Conservation (phyloP, 1,140 invertebrate species). For the Bombus terrestris region DNA sequence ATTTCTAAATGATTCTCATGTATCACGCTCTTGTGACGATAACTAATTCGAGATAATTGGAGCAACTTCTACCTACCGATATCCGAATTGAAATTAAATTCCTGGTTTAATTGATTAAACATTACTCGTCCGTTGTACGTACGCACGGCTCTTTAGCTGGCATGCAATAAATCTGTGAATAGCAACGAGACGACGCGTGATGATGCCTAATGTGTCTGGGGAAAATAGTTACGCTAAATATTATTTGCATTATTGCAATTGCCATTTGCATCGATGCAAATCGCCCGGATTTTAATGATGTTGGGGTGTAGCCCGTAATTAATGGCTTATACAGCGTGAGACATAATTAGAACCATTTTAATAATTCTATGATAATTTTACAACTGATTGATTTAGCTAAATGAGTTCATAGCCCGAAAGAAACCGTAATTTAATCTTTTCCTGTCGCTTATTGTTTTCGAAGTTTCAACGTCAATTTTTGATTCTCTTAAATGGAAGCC, state of each 20-base stretch:
- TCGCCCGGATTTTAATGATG: not conserved
- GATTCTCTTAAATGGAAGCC: no score
- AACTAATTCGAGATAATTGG: not conserved
- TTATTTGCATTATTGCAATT: slow-evolving; percentile 16
- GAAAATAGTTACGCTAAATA: not conserved
- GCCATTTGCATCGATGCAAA: slow-evolving; percentile 5
- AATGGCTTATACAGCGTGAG: not conserved
- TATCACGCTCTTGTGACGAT: not conserved
- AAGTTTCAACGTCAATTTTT: no score
- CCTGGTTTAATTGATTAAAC: slow-evolving; percentile 17
- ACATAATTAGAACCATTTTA: no score
- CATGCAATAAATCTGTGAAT: slow-evolving; percentile 23
- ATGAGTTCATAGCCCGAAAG: no score
- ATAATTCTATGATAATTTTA: no score
- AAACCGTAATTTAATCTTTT: no score
- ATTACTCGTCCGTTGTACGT: not conserved
- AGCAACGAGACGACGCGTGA: not conserved
- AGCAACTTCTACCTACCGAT: not conserved
- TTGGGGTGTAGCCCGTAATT: not conserved
- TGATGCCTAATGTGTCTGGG: no score
- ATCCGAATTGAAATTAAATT: slow-evolving; percentile 21
- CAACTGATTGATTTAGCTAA: no score
- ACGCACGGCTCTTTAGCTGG: not conserved
- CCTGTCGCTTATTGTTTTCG: no score
- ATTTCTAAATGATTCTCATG: not conserved